These are phyloP conservation scores for Halichoeres trimaculatus DNA, from an alignment of 2,113 vertebrate species.

Conservation along the genomic window DNA sequence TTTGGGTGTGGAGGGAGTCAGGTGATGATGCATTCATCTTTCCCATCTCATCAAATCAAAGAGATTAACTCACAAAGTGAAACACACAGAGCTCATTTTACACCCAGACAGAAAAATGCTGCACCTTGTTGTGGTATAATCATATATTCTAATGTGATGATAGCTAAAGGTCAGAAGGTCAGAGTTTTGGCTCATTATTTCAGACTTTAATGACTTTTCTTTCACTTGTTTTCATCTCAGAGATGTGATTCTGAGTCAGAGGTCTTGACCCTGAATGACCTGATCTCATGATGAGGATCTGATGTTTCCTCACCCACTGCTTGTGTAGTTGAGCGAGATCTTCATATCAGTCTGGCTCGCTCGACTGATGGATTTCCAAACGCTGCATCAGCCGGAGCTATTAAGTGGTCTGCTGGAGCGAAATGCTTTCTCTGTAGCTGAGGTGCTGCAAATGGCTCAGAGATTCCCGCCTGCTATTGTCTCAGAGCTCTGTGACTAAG, in stretches of 20 bases:
- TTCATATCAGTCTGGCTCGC: constrained; percentile 65
- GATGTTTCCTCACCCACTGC: constrained; percentile 54
- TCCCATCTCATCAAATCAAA: too few species aligned
- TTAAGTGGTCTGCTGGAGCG: constrained; percentile 81
- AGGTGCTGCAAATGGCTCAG: constrained; percentile 71
- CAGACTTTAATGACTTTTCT: background rate
- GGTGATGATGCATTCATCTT: too few species aligned
- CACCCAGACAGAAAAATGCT: background rate
- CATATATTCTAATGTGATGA: background rate
- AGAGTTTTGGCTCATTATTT: background rate
- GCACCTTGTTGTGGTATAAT: background rate
- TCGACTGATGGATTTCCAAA: constrained; percentile 76
- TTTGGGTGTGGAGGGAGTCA: too few species aligned
- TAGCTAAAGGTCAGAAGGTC: background rate
- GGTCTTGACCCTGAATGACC: constrained; percentile 28
- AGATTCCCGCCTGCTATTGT: constrained; percentile 72
- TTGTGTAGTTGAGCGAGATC: constrained; percentile 55
- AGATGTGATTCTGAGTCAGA: constrained; percentile 28
- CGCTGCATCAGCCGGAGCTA: constrained; percentile 75
- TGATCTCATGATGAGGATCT: constrained; percentile 34
- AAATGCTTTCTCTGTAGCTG: constrained; percentile 75
- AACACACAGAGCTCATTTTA: background rate
- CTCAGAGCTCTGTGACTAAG: constrained; percentile 69
- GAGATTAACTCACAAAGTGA: background rate
- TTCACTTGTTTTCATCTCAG: constrained; percentile 6